Evolutionary conservation across 2,888 invertebrate species (phyloP), one percentile per base, ranked within the genome.

Genomic region (Balanococcus diminutus): DNA sequence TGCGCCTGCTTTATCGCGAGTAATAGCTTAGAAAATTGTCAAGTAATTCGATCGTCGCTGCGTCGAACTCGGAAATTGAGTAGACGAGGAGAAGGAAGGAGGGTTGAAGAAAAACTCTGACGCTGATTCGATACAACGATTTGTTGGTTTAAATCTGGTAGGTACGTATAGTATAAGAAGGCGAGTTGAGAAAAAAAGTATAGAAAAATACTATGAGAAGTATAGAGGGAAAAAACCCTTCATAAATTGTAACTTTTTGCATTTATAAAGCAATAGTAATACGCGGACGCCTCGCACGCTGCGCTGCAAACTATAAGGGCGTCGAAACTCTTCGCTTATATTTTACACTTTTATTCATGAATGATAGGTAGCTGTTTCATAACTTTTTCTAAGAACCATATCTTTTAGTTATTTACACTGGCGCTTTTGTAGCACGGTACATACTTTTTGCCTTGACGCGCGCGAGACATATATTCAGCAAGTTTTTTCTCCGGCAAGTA

Each of bases 401-500:
- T 75, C 75, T 75, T 75, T 75, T 75, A 75, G 75, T 75, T 75
- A 75, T 75, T 75, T 75, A 75, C 75, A 75, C 75, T 75, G 75
- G 32, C 8, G 75, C 75, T 75, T 75, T 75, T 75, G 75, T 75
- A 75, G 11, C 19, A n/a, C 32, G 19, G 3, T n/a, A n/a, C n/a
- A n/a, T n/a, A n/a, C n/a, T n/a, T 51, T 51, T 51, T 51, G n/a
- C 16, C 16, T 28, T 31, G 19, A n/a, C 31, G 28, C 72, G 51
- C 51, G 51, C 75, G 75, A 32, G 75, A 82, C 82, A 82, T 82
- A 82, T 82, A 82, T 82, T 82, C 82, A 31, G 25, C 28, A 82
- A 82, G n/a, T 51, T 31, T n/a, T 82, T 82, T 46, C n/a, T 42
- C 31, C 82, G 82, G 82, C 82, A 51, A 82, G 82, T 51, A 82